phyloP scores from a whole-genome alignment of 2,113 vertebrate species.

The Podilymbus podiceps region DNA sequence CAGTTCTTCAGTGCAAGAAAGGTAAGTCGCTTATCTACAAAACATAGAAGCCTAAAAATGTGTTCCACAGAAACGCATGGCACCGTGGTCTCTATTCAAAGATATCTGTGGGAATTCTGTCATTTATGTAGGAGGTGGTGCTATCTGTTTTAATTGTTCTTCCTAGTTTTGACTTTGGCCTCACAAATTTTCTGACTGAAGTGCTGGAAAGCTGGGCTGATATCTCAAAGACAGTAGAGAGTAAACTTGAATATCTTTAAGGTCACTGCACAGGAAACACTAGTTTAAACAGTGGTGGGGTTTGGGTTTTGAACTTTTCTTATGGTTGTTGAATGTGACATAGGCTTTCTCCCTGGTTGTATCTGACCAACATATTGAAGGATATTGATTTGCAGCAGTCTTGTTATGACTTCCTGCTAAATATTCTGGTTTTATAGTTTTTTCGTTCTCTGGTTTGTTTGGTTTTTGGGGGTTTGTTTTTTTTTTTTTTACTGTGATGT shows the following conservation, averaged over 20 bases:
- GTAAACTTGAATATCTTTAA: neutral
- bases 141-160: neutral
- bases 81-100: neutral
- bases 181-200: neutral
- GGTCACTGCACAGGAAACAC: neutral
- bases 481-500: neutral
- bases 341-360: neutral
- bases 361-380: neutral
- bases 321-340: neutral
- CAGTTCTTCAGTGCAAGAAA: slow-evolving; percentile 86
- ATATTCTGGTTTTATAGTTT: neutral
- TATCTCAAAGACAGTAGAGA: neutral
- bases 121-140: neutral
- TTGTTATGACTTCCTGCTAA: neutral
- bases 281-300: neutral
- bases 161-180: neutral
- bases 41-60: neutral
- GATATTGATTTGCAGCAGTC: neutral
- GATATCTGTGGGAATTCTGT: neutral
- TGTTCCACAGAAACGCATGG: neutral
- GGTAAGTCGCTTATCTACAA: slow-evolving; percentile 71
- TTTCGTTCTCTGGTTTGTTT: neutral
- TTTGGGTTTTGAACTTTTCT: neutral
- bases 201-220: neutral
- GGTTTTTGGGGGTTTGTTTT: too few relatives aligned